Evolutionary conservation across 2,797 vertebrate genomes (phyloP).

Genomic region (Peromyscus nudipes): DNA sequence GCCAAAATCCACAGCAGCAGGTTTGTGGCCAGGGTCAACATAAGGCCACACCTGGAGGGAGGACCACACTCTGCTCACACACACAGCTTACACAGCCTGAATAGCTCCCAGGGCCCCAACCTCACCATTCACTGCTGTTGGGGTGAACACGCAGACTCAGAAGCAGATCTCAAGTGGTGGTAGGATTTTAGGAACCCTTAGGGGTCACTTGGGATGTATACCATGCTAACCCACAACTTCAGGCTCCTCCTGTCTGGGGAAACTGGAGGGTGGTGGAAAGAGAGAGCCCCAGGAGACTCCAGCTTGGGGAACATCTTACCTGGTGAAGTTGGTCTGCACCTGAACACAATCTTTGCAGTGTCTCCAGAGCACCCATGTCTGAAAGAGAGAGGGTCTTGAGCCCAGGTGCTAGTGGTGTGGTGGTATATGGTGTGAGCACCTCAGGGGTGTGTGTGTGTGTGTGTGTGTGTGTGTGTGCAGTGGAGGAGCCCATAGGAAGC

Average conservation of each 20-base stretch:
- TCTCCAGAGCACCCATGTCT: conserved; percentile 94
- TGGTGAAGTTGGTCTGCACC: conserved; percentile 92
- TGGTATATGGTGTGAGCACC: accelerated
- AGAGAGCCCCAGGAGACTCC: neutral
- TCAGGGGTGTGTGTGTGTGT: neutral
- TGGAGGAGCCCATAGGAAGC: neutral
- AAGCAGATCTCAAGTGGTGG: neutral
- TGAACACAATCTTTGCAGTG: conserved; percentile 95
- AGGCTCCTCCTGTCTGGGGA: neutral
- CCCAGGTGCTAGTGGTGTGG: neutral
- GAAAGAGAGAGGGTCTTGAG: conserved; percentile 73
- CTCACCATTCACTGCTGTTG: neutral
- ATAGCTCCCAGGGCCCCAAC: accelerated
- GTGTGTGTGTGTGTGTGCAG: neutral
- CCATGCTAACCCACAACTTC: neutral
- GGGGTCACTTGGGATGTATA: neutral
- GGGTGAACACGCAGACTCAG: neutral
- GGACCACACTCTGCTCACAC: conserved; percentile 14
- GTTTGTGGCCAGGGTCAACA: conserved; percentile 92
- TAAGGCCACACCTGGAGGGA: conserved; percentile 92
- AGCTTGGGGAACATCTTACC: conserved; percentile 86
- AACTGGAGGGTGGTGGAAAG: neutral
- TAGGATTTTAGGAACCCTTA: neutral
- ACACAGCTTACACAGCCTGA: neutral
- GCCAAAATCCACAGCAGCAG: conserved; percentile 93